A percentile compares a stretch with the other conserved stretches of the same genome.
Evolutionary conservation across 1,140 invertebrate species (phyloP).

Genomic region (Drosophila willistoni): DNA sequence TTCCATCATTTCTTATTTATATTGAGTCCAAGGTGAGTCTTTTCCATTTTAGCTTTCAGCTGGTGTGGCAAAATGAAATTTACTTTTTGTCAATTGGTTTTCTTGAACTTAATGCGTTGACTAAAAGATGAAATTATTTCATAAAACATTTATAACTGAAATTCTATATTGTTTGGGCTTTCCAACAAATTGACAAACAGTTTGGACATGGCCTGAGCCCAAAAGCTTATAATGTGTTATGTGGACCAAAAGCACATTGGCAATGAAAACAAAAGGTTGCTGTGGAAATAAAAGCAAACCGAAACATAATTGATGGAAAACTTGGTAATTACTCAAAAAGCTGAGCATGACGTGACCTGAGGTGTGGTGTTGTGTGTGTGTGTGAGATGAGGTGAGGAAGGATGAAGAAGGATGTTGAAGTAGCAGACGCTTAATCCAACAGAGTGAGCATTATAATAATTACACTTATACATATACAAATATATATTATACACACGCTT

Average conservation of each 20-base stretch:
- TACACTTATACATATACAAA: conserved; percentile 45
- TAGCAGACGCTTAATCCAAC: conserved; percentile 48
- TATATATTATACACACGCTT: not conserved
- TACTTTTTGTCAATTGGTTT: not conserved
- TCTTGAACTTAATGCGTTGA: not conserved
- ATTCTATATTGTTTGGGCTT: not conserved
- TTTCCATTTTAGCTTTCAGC: not conserved
- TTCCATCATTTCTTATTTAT: conserved; percentile 10
- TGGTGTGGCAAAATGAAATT: not conserved
- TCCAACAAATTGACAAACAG: not conserved
- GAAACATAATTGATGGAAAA: conserved; percentile 68
- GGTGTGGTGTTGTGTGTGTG: not conserved
- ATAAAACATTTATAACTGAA: conserved; percentile 1
- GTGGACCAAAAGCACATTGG: conserved; percentile 9
- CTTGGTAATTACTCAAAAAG: conserved; percentile 53
- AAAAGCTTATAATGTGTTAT: not conserved
- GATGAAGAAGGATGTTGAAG: not conserved
- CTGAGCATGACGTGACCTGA: conserved; percentile 10
- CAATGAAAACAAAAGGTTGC: conserved; percentile 44
- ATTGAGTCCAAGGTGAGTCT: not conserved
- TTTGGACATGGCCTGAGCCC: not conserved
- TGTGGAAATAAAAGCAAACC: conserved; percentile 29
- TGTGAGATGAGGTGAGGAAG: not conserved
- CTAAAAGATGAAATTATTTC: not conserved
- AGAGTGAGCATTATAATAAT: conserved; percentile 70